These are phyloP conservation scores for Apotomis betuletana DNA, from an alignment of 2,888 invertebrate species.

Conservation along the genomic window DNA sequence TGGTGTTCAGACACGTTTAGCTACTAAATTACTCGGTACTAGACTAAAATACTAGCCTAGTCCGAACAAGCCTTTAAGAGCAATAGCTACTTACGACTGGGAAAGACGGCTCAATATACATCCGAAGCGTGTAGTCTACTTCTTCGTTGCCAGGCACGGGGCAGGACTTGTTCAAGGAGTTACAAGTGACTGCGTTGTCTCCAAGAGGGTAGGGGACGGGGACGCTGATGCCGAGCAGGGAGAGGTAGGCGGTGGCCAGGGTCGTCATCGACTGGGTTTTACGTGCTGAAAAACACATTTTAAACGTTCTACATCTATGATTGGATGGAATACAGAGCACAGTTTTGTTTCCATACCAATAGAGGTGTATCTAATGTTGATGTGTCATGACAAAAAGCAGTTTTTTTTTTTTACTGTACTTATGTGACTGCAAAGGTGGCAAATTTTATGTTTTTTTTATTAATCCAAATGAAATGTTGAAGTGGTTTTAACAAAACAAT, in stretches of 20 bases:
- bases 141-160: conserved; percentile 54
- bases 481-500: too few species aligned
- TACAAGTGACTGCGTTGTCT: conserved; percentile 53
- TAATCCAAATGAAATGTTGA: not conserved
- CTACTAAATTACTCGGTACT: too few species aligned
- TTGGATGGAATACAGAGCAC: not conserved
- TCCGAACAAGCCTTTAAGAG: too few species aligned
- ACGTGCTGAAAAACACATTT: conserved; percentile 49
- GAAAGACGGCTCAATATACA: conserved; percentile 56
- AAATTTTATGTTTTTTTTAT: too few species aligned
- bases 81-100: conserved; percentile 52
- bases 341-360: not conserved
- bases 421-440: too few species aligned
- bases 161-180: conserved; percentile 60
- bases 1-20: too few species aligned
- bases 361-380: too few species aligned
- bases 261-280: conserved; percentile 53
- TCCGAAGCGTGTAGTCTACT: conserved; percentile 52
- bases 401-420: too few species aligned
- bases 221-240: conserved; percentile 38
- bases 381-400: too few species aligned
- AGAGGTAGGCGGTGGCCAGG: conserved; percentile 51
- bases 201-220: conserved; percentile 52
- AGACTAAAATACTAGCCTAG: too few species aligned
- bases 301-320: too few species aligned